Evolutionary conservation across 2,113 vertebrate species (phyloP).

Genomic region (Centropristis striata): DNA sequence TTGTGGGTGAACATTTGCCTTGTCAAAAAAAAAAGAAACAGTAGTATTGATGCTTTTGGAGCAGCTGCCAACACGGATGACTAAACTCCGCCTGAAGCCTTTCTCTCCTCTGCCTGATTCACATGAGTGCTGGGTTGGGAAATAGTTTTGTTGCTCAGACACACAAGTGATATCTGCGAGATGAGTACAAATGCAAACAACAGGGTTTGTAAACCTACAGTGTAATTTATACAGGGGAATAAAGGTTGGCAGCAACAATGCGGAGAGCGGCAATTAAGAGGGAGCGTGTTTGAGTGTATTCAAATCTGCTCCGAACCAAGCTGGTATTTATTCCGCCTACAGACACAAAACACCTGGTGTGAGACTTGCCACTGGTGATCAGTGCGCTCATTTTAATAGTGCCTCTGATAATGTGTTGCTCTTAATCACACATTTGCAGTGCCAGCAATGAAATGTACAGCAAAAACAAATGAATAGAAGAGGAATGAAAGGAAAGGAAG

Average conservation of each 20-base stretch:
- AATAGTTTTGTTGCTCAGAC: conserved; percentile 61
- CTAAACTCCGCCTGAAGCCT: conserved; percentile 69
- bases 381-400: conserved; percentile 55
- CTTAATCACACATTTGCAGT: conserved; percentile 54
- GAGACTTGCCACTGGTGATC: conserved; percentile 66
- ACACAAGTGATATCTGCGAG: conserved; percentile 47
- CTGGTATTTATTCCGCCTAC: conserved; percentile 67
- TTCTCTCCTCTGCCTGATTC: conserved; percentile 61
- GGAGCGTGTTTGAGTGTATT: conserved; percentile 54
- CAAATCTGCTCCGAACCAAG: conserved; percentile 40
- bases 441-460: conserved; percentile 32
- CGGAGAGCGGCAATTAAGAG: conserved; percentile 59
- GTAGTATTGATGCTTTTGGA: conserved; percentile 71
- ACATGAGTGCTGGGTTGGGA: conserved; percentile 65
- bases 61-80: conserved; percentile 76
- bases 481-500: conserved; percentile 10
- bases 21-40: conserved; percentile 51
- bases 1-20: conserved; percentile 65
- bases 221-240: conserved; percentile 59
- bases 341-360: conserved; percentile 68
- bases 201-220: conserved; percentile 34
- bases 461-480: conserved; percentile 30
- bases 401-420: conserved; percentile 64
- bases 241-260: conserved; percentile 59
- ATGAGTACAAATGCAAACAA: conserved; percentile 56